Evolutionary conservation across 2,113 vertebrate genomes (phyloP).

Genomic region (Cyanoliseus patagonus): DNA sequence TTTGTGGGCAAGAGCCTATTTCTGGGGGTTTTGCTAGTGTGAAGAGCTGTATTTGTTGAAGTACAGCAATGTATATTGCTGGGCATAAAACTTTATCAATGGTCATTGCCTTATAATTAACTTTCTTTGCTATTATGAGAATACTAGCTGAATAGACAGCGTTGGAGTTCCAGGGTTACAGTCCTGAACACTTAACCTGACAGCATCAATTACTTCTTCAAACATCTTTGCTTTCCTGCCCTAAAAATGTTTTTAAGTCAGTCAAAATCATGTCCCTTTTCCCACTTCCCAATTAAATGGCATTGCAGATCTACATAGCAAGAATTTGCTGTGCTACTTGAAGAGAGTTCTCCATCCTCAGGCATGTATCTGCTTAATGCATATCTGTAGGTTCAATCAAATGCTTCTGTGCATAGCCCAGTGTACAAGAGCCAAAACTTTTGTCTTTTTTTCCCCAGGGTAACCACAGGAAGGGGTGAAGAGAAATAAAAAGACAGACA

Average conservation of each 20-base stretch:
- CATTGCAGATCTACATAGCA: background rate
- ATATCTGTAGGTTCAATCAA: slow-evolving; percentile 52
- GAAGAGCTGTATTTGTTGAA: background rate
- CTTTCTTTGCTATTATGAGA: background rate
- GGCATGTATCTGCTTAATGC: slow-evolving; percentile 2
- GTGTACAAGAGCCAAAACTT: slow-evolving; percentile 53
- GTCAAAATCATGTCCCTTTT: background rate
- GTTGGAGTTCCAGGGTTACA: background rate
- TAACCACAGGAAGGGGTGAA: slow-evolving; percentile 27
- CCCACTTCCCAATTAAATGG: background rate
- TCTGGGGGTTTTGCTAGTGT: background rate
- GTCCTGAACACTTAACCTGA: background rate
- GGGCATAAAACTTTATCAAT: background rate
- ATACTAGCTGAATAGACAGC: background rate
- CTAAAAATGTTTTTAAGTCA: slow-evolving; percentile 4
- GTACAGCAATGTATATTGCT: background rate
- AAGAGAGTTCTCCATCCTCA: slow-evolving; percentile 2
- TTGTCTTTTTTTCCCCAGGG: slow-evolving; percentile 6
- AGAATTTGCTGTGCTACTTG: slow-evolving; percentile 24
- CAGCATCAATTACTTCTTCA: slow-evolving; percentile 43
- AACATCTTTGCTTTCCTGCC: background rate
- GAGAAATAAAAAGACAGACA: slow-evolving; percentile 52
- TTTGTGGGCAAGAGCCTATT: background rate
- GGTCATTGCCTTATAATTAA: background rate
- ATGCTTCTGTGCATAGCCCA: slow-evolving; percentile 7